Conservation (phyloP, 2,888 invertebrate species). For the Drosophila seclusa region DNA sequence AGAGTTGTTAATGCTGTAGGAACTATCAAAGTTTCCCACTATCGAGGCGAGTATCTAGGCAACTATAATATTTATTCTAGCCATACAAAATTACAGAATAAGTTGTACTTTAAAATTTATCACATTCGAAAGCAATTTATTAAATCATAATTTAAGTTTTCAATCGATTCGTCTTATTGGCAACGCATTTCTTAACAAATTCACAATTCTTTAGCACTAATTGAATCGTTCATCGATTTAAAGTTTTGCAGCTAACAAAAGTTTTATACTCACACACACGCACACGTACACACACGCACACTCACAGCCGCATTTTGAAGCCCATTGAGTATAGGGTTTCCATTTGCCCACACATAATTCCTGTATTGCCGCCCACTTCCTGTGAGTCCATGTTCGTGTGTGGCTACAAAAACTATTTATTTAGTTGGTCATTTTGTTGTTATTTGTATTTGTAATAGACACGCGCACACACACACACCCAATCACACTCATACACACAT, state of each 20-base stretch:
- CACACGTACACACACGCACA: not conserved
- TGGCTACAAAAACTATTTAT: slow-evolving; percentile 79
- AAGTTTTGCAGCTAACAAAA: slow-evolving; percentile 40
- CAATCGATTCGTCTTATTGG: not conserved
- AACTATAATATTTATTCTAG: not conserved
- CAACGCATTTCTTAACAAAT: slow-evolving; percentile 1
- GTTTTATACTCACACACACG: slow-evolving; percentile 25
- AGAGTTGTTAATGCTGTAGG: not conserved
- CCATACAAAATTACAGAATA: not conserved
- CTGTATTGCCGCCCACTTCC: slow-evolving; percentile 42
- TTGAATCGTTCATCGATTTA: slow-evolving; percentile 34
- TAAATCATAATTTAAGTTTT: slow-evolving; percentile 7
- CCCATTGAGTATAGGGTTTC: slow-evolving; percentile 56
- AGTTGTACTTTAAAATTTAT: not conserved
- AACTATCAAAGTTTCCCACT: not conserved
- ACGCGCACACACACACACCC: slow-evolving; percentile 43
- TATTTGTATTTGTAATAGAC: slow-evolving; percentile 80
- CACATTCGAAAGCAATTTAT: not conserved
- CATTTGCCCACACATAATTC: slow-evolving; percentile 50
- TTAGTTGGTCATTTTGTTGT: slow-evolving; percentile 79
- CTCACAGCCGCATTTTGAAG: slow-evolving; percentile 17
- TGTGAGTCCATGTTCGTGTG: slow-evolving; percentile 46
- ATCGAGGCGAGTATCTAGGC: too few species aligned
- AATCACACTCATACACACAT: slow-evolving; percentile 16
- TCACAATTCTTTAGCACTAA: slow-evolving; percentile 25